Evolutionary conservation across 2,113 vertebrate genomes (phyloP).

Genomic region (Diphyllodes magnificus): DNA sequence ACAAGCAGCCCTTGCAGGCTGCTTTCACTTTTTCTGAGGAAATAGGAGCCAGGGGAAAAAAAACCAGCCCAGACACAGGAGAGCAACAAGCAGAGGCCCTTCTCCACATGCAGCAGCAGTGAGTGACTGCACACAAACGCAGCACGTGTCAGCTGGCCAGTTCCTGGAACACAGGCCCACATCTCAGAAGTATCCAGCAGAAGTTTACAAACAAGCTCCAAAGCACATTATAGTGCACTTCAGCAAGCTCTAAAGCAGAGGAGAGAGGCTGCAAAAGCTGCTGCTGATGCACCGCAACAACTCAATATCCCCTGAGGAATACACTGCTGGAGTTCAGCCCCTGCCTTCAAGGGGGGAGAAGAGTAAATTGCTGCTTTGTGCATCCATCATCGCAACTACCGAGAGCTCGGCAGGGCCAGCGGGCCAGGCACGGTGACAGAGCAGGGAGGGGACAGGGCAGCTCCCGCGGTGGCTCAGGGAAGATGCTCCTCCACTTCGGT

Average conservation of each 20-base stretch:
- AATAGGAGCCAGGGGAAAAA: not conserved
- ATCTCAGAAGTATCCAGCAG: not conserved
- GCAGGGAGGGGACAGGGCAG: not conserved
- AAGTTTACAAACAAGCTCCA: conserved; percentile 2
- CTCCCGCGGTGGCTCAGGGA: not conserved
- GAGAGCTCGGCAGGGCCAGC: not conserved
- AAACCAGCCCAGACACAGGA: not conserved
- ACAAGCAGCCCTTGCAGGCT: not conserved
- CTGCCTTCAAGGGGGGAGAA: not conserved
- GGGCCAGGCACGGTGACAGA: not conserved
- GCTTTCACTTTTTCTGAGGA: not conserved
- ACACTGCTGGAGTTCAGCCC: not conserved
- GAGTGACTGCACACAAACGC: not conserved
- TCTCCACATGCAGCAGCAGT: not conserved
- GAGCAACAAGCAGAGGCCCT: not conserved
- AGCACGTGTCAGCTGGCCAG: not conserved
- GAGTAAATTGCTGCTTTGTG: not conserved
- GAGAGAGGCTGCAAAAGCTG: not conserved
- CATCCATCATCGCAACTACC: not conserved
- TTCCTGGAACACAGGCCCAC: not conserved
- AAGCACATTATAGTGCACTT: not conserved
- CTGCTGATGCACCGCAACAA: not conserved
- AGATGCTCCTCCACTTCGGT: not conserved
- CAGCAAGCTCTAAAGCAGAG: not conserved
- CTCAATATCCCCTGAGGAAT: not conserved